Evolutionary conservation across 2,888 invertebrate species (phyloP), one percentile per base, ranked within the genome.

Genomic region (Aphidius colemani): DNA sequence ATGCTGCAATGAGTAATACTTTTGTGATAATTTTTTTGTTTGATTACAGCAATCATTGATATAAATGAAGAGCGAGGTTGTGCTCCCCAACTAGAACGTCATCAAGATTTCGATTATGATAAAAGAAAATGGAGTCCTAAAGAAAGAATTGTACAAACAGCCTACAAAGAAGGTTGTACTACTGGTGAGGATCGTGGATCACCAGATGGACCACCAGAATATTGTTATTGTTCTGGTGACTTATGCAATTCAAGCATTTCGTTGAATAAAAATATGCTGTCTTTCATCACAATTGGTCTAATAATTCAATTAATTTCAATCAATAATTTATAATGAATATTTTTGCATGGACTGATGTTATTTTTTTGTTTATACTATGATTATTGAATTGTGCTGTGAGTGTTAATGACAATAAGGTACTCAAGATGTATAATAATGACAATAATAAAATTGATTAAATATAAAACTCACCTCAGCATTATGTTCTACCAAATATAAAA

Each of bases 401-500:
- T 49, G 13, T 49, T n/a, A 11, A 49, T 49, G 13, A 49, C n/a
- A 49, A 49, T 49, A 18, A 30, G 30, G 30, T 7, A 18, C 45
- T 10, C 30, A 45, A 46, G 59, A 48, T 51, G 48, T 48, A 61
- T 58, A 48, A 55, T 39, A 43, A 53, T 53, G 9, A 13, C 45
- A 9, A 50, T 56, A 56, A 60, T 13, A 18, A 18, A 39, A 53
- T 8, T 30, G 10, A 8, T 39, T 43, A 39, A 48, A 13, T 46
- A 64, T 30, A 66, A 61, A 65, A 88, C 90, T 89, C 82, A 97
- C 96, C 88, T 91, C 90, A 40, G 91, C 87, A 77, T 93, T 90
- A 83, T 93, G 93, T 82, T 98, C 96, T 55, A 96, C 93, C 60
- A 98, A 87, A 80, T 93, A 97, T 61, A 98, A 86, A 83, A 96